These are phyloP conservation scores for Malurus melanocephalus DNA, from an alignment of 2,113 vertebrate species.

Conservation along the genomic window DNA sequence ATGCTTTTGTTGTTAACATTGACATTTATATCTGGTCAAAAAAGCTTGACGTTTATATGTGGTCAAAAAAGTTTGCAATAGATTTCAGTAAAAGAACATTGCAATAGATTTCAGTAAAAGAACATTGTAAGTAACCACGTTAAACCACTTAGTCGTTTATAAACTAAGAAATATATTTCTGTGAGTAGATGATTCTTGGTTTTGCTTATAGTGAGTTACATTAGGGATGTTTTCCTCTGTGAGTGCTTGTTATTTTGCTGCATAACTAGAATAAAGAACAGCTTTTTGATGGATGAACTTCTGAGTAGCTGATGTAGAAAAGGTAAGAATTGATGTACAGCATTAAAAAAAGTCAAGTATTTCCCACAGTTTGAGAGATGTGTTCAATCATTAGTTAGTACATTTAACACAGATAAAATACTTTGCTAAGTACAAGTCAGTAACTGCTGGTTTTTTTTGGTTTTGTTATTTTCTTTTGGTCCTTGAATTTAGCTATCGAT, in stretches of 20 bases:
- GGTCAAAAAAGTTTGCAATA: not conserved
- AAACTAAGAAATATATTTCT: not conserved
- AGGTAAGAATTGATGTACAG: not conserved
- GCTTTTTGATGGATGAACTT: not conserved
- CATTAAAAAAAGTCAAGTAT: not conserved
- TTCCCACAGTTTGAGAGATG: not conserved
- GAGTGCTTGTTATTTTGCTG: not conserved
- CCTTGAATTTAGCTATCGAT: constrained; percentile 82
- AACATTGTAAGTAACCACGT: not conserved
- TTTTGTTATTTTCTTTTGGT: not conserved
- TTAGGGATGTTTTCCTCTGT: not conserved
- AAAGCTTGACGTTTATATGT: not conserved
- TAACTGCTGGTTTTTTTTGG: not conserved
- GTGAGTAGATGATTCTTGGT: not conserved
- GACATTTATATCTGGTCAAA: not conserved
- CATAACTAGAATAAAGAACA: not conserved
- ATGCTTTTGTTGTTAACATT: not conserved
- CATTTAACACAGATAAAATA: not conserved
- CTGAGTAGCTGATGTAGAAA: not conserved
- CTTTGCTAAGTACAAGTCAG: not conserved
- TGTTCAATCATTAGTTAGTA: not conserved
- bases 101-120: not conserved
- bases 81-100: not conserved
- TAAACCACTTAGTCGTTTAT: not conserved
- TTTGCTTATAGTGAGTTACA: not conserved